phyloP scores from a whole-genome alignment of 2,113 vertebrate species.

The Calidris pygmaea region DNA sequence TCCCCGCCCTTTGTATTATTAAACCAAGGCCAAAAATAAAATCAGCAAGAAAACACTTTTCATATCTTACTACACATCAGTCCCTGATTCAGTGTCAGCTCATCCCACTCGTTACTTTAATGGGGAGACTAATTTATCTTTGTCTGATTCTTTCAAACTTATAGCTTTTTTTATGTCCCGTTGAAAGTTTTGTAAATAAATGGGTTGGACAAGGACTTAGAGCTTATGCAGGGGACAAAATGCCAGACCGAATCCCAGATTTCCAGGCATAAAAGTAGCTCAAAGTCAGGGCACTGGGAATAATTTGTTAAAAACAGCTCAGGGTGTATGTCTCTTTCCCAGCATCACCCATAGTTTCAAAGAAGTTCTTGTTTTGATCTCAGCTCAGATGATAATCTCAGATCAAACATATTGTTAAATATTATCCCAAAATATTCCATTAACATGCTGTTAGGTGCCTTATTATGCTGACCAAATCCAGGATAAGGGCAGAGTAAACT shows the following conservation, averaged over 20 bases:
- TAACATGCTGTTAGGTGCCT: not conserved
- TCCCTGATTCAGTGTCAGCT: not conserved
- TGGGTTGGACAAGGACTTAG: not conserved
- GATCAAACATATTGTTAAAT: not conserved
- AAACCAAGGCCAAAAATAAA: constrained; percentile 8
- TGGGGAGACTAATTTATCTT: not conserved
- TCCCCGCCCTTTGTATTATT: not conserved
- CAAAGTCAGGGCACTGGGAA: not conserved
- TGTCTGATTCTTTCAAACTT: not conserved
- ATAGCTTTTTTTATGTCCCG: not conserved
- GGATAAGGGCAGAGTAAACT: not conserved
- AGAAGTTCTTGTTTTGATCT: not conserved
- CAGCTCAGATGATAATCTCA: not conserved
- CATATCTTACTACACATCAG: not conserved
- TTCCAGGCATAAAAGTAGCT: not conserved
- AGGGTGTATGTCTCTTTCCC: not conserved
- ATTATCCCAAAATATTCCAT: not conserved
- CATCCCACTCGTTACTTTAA: not conserved
- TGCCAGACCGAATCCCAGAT: not conserved
- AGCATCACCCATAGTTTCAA: not conserved
- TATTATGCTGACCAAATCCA: not conserved
- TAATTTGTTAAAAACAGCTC: not conserved
- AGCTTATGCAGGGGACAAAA: not conserved
- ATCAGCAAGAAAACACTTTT: not conserved
- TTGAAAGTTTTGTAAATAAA: not conserved